Base-by-base conservation (phyloP, 1,140 invertebrate species). In the Drosophila nebulosa region DNA sequence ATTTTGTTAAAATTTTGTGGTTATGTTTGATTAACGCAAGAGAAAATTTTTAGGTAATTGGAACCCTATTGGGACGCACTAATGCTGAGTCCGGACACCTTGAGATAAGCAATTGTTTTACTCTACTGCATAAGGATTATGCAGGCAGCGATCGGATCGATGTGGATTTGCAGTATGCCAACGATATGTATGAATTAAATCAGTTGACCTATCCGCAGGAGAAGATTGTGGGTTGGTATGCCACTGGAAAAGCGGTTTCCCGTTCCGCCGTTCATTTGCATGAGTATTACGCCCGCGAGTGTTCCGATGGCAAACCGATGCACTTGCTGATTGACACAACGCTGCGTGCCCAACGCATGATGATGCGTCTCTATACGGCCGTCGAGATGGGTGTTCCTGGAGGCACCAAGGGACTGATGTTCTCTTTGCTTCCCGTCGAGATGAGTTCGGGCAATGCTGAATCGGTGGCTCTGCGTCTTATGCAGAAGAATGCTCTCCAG, bases 171-270 rank as follows among this genome's bases (percentile, higher is more conserved):
- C 24, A 66, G 4, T 79, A 88, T 5, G 84, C 75, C 7, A 55
- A 46, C 24, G 79, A 88, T 1, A 76, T 83, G 78, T 55, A 56
- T 14, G 79, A 88, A 9, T n/a, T 89, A 5, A 76, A 72, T 50
- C 72, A 69, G 30, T 14, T 76, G 1, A 65, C 60, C 21, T 84
- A 76, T 71, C 84, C 83, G 2, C 65, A 74, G 22, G 83, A 88
- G 64, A 71, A 66, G 6, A 78, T 88, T 24, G 1, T 88, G 9
- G 83, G 83, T 9, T 88, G 83, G 83, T 88, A 73, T 24, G 27
- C 50, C 53, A 88, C 83, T 0, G 83, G 75, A 1, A 89, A 67
- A 21, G 30, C 72, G 0, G 30, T 88, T 1, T 76, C 75, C 0
- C 60, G 51, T 0, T 65, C 69, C 1, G 75, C 84, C 0, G 39